Evolutionary conservation across 2,113 vertebrate species (phyloP).

Genomic region (Phyllostomus discolor): DNA sequence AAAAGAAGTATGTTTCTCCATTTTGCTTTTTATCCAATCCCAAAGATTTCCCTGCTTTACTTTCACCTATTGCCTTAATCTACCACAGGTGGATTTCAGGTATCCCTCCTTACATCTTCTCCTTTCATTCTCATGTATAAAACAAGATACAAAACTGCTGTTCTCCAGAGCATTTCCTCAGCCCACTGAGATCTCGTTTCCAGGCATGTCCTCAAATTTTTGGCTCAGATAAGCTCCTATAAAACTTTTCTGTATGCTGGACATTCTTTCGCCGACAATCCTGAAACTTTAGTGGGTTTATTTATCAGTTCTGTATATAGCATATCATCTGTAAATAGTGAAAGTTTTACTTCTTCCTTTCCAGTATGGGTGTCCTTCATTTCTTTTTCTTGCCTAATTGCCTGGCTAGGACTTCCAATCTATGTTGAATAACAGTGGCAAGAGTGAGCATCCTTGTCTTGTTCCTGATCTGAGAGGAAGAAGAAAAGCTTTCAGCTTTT

Average conservation of each 20-base stretch:
- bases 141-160: background rate
- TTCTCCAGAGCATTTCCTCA: background rate
- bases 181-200: background rate
- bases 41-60: background rate
- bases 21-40: background rate
- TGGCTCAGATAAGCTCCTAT: background rate
- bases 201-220: background rate
- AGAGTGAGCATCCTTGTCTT: no score
- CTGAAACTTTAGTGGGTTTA: no score
- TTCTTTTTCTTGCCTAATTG: background rate
- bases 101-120: background rate
- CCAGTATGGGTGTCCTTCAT: background rate
- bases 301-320: no score
- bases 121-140: background rate
- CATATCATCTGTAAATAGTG: no score
- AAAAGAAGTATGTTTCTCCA: background rate
- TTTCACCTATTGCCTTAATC: background rate
- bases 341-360: no score
- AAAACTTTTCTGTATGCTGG: no score
- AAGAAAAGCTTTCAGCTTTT: no score
- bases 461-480: no score
- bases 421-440: background rate
- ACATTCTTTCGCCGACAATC: no score
- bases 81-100: background rate
- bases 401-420: background rate